Evolutionary conservation across 2,113 vertebrate species (phyloP), one percentile per base, ranked within the genome.

Genomic region (Phylloscopus trochilus): DNA sequence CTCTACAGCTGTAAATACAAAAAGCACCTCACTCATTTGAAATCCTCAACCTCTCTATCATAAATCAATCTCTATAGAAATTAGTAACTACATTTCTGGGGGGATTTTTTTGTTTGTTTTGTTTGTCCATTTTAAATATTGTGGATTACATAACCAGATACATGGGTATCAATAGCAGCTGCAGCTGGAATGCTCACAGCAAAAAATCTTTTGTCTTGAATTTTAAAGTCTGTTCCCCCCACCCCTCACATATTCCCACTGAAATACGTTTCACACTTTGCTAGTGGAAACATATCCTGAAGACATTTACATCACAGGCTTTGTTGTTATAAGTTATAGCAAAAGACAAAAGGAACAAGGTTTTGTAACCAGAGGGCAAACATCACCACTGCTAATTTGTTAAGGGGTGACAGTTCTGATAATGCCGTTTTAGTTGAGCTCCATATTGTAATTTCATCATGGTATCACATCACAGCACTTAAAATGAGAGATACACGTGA

Each of bases 341-440:
- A 94, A 93, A 96, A 98, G 91, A 96, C 94, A 97, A 97, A 97
- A 92, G 77, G 62, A 97, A 90, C 92, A 68, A 58, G 87, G 67
- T 92, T 97, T 86, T 97, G 66, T 94, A 95, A 86, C 97, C 91
- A 88, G 59, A 85, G 72, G 97, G 97, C 89, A 96, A 94, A 96
- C 88, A 80, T 87, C 94, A 72, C 68, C 86, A 82, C 83, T 41
- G 41, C 74, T 97, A 86, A 96, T 97, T 97, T 96, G 93, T 97
- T 94, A 96, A 33, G 87, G 67, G 41, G 76, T 97, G 98, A 96
- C 95, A 95, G 95, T 97, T 97, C 86, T 94, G 88, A 91, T 96
- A 97, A 96, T 84, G 63, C 82, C 9, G 1, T 90, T 95, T 82
- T 89, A 96, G 95, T 85, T 13, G 3, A 97, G 89, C 59, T 87